Conservation (phyloP, 2,888 invertebrate species). For the Meloe dianella region DNA sequence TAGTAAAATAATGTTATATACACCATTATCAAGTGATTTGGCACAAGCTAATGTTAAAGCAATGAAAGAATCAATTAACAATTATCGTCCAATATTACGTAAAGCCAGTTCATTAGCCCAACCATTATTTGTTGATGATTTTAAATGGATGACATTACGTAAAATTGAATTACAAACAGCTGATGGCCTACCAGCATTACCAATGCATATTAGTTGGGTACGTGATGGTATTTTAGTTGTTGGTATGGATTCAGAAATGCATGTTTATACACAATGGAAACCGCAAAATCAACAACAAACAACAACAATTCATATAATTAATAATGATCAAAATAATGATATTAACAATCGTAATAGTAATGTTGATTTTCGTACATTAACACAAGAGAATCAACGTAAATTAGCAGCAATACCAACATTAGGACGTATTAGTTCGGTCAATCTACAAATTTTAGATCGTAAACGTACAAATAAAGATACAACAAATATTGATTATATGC, state of each 20-base stretch:
- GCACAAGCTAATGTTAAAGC: slow-evolving; percentile 91
- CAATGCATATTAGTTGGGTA: slow-evolving; percentile 98
- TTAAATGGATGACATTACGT: slow-evolving; percentile 95
- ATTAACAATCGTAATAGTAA: slow-evolving; percentile 66
- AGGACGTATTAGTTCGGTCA: slow-evolving; percentile 83
- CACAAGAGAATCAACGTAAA: slow-evolving; percentile 71
- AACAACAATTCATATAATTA: background rate
- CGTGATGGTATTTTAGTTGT: slow-evolving; percentile 97
- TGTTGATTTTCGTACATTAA: slow-evolving; percentile 71
- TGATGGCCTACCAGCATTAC: slow-evolving; percentile 94
- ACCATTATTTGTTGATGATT: slow-evolving; percentile 88
- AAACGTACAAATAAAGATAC: slow-evolving; percentile 63
- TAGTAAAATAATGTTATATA: slow-evolving; percentile 89
- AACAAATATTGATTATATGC: slow-evolving; percentile 78
- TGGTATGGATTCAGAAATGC: slow-evolving; percentile 99
- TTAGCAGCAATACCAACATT: slow-evolving; percentile 78
- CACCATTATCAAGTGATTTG: slow-evolving; percentile 91
- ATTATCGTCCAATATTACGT: slow-evolving; percentile 82
- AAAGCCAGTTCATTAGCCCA: slow-evolving; percentile 92
- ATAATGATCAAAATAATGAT: slow-evolving; percentile 58
- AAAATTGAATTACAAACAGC: slow-evolving; percentile 91
- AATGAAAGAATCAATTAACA: slow-evolving; percentile 75
- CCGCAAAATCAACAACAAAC: slow-evolving; percentile 63
- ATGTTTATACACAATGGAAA: slow-evolving; percentile 98
- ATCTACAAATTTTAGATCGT: slow-evolving; percentile 77